Conservation (phyloP, 2,113 vertebrate genomes). For the Crotalus helleri region DNA sequence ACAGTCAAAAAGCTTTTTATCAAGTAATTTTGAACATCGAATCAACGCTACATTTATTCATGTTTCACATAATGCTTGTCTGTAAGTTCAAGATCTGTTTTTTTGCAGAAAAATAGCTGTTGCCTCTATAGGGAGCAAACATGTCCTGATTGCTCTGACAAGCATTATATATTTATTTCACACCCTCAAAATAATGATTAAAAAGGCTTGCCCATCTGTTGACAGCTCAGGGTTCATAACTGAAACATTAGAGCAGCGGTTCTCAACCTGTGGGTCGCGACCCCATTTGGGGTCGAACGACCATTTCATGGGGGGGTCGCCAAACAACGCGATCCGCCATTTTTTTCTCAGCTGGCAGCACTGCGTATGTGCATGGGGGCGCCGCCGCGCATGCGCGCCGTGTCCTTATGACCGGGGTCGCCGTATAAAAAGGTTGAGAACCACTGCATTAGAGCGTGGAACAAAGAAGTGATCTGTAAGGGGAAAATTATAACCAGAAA, state of each 20-base stretch:
- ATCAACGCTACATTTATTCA: neutral
- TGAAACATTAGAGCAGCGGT: neutral
- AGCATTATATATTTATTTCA: neutral
- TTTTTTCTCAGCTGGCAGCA: no score
- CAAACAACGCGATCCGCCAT: no score
- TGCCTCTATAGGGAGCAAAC: neutral
- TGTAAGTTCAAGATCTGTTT: neutral
- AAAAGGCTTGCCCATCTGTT: neutral
- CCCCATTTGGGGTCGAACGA: no score
- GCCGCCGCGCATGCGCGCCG: no score
- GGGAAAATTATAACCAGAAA: neutral
- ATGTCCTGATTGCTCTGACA: neutral
- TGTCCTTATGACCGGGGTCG: no score
- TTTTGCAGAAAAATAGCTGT: neutral
- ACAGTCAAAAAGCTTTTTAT: neutral
- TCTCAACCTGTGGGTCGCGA: no score
- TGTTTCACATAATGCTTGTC: neutral
- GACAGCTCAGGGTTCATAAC: neutral
- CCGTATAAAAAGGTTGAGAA: no score
- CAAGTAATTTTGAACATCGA: neutral
- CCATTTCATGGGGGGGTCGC: no score
- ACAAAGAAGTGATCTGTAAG: neutral
- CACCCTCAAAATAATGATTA: neutral
- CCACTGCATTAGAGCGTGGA: neutral
- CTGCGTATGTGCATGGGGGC: no score